Conservation (phyloP, 2,797 vertebrate genomes). For the Babyrousa celebensis region DNA sequence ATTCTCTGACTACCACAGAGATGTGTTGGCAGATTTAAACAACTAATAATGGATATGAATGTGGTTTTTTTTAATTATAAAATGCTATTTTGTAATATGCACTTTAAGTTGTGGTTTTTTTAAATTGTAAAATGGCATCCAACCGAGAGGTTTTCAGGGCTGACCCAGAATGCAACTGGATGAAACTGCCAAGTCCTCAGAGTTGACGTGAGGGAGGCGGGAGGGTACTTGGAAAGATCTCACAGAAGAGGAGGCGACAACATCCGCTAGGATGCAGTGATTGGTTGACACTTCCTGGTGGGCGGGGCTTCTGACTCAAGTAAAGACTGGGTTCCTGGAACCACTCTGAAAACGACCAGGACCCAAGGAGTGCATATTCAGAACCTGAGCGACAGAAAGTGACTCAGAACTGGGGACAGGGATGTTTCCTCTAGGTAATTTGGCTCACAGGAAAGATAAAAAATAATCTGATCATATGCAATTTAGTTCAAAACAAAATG, state of each 20-base stretch:
- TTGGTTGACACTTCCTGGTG: background rate
- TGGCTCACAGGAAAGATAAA: background rate
- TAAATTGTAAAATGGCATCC: conserved; percentile 1
- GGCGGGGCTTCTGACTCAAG: background rate
- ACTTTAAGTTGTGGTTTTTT: background rate
- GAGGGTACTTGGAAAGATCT: background rate
- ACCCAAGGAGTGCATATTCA: background rate
- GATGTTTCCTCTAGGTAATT: background rate
- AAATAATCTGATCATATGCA: conserved; percentile 41
- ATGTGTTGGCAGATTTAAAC: background rate
- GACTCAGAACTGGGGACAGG: conserved; percentile 1
- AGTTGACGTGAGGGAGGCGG: background rate
- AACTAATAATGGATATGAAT: background rate
- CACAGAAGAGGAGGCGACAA: background rate
- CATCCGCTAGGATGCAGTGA: no score
- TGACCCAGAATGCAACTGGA: background rate
- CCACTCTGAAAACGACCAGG: background rate
- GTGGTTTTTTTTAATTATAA: background rate
- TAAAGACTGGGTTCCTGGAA: background rate
- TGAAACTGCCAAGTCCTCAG: background rate
- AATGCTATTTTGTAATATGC: background rate
- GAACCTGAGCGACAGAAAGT: background rate
- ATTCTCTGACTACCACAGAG: background rate
- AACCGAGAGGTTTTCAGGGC: background rate
- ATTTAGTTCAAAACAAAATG: conserved; percentile 58